Evolutionary conservation across 2,113 vertebrate species (phyloP), one percentile per base, ranked within the genome.

Genomic region (Psettodes erumei): DNA sequence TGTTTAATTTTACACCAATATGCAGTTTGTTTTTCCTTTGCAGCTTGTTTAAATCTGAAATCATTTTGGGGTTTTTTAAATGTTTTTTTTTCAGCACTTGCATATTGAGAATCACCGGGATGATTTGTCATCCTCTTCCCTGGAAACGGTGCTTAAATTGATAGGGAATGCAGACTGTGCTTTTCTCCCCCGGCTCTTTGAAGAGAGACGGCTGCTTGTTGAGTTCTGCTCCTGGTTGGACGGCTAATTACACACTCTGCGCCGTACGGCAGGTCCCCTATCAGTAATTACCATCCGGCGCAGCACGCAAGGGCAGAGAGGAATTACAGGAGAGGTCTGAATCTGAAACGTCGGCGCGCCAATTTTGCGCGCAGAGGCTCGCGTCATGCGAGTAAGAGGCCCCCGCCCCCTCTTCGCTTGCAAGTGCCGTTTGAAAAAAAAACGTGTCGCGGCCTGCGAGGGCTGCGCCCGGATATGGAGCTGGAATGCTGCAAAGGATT

Each of bases 161-260:
- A 67, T 32, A 10, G 47, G n/a, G 16, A 77, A 48, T 55, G 18
- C 43, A 15, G 16, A 42, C 50, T 23, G 28, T 69, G 37, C 75
- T 79, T 62, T 79, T 50, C 55, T 54, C 51, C 40, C 27, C 28
- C 67, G 72, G 28, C 37, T 81, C 62, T 80, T 86, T 87, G 53
- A 87, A 81, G 81, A 74, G 12, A n/a, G 47, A 73, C 0, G 38
- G 51, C 71, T 65, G 80, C 50, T 75, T 72, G 64, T 74, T 63
- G 67, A 73, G 68, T 83, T 59, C 50, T 69, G 76, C 62, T 75
- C 63, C 61, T 74, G 71, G 82, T 81, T 85, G 43, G 78, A 70
- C 74, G 79, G 38, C 68, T 90, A 88, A 91, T 92, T 83, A 75
- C 87, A 89, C 40, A 47, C 72, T 73, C 50, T n/a, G 80, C 85